Conservation (phyloP, 2,888 invertebrate genomes). For the Hydraecia micacea region DNA sequence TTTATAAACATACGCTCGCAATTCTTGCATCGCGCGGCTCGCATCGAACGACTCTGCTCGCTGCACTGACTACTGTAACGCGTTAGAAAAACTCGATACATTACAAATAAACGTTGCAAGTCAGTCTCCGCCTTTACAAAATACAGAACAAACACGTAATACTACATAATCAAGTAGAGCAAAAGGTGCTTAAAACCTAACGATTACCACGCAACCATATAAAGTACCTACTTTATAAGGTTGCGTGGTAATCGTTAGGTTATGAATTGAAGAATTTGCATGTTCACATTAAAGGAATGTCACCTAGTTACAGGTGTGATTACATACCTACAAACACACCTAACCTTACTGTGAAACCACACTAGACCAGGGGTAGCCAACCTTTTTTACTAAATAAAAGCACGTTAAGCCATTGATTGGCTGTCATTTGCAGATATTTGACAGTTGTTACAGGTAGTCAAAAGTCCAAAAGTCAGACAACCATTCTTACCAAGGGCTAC, state of each 20-base stretch:
- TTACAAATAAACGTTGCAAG: neutral
- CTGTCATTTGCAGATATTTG: neutral
- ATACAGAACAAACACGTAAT: neutral
- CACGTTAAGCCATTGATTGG: neutral
- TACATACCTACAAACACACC: conserved; percentile 42
- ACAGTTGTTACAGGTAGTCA: neutral
- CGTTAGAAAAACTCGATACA: neutral
- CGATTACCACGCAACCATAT: neutral
- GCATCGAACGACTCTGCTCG: neutral
- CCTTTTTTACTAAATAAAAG: neutral
- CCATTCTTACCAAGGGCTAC: neutral
- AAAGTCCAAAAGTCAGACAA: neutral
- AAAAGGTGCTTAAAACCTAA: conserved; percentile 7
- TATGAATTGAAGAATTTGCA: conserved; percentile 15
- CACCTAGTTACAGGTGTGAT: conserved; percentile 46
- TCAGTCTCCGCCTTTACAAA: neutral
- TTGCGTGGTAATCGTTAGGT: too few relatives aligned
- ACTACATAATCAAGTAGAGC: neutral
- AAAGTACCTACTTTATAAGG: neutral
- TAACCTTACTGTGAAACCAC: conserved; percentile 14
- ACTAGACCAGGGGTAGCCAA: conserved; percentile 33
- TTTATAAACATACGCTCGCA: neutral
- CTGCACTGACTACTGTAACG: neutral
- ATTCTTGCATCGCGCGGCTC: neutral
- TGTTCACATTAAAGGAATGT: conserved; percentile 35